Percentiles rank a stretch among this genome's conserved stretches.
Conservation (phyloP, 2,113 vertebrate species). For the Marcusenius ussheri region DNA sequence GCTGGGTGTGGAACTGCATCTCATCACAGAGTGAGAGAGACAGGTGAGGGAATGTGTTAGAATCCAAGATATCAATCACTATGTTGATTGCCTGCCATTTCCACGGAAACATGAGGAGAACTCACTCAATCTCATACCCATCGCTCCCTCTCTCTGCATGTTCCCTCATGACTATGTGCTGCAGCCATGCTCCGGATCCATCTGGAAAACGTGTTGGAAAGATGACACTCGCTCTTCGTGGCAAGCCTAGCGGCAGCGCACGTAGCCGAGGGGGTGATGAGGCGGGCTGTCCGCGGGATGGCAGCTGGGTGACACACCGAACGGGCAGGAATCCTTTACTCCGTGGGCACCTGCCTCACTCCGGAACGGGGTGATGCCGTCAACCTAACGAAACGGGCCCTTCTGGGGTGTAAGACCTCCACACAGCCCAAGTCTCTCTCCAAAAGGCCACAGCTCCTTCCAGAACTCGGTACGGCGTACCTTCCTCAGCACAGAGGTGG, state of each 20-base stretch:
- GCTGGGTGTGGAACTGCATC: background rate
- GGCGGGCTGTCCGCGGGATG: slow-evolving; percentile 25
- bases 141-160: background rate
- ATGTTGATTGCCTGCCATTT: background rate
- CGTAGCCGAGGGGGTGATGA: background rate
- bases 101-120: background rate
- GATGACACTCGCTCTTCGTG: background rate
- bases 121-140: background rate
- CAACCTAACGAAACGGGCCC: background rate
- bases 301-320: slow-evolving; percentile 21
- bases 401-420: background rate
- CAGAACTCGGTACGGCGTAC: background rate
- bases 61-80: slow-evolving; percentile 2
- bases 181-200: background rate
- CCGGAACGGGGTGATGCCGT: background rate
- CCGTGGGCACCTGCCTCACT: background rate
- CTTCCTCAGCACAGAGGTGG: background rate
- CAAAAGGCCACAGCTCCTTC: background rate
- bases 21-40: background rate
- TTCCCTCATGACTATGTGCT: background rate
- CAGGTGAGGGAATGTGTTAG: background rate
- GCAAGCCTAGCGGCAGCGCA: background rate
- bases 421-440: background rate
- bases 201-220: background rate
- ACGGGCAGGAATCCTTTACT: background rate